Base-by-base conservation (phyloP, 2,113 vertebrate genomes). In the Phylloscopus trochilus region DNA sequence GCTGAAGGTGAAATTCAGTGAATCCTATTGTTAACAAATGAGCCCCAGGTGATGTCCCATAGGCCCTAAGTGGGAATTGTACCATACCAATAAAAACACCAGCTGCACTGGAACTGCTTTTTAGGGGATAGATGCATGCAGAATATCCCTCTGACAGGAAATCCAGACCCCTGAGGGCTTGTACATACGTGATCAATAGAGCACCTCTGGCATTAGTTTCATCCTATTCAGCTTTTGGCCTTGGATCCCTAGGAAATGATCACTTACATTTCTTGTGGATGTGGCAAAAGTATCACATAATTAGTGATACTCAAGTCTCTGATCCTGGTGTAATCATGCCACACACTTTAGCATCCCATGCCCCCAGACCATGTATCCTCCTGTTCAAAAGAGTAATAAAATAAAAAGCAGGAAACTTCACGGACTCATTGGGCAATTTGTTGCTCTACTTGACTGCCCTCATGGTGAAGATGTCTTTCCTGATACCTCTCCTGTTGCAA, bases 1-100 rank as follows among this genome's bases (percentile, higher is more conserved):
- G 81, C 43, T 95, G 81, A 84, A 89, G 74, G 66, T 95, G 77
- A 75, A 94, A 73, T 80, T 80, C 86, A 66, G 58, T 88, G 72
- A 92, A 94, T 91, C 53, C 47, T 92, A 20, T 35, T 81, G 60
- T 84, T 89, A 91, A 91, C 66, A 91, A 93, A 92, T 70, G 81
- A 95, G 77, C 35, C 83, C 52, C 66, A 31, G 69, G 30, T 87
- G 87, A 75, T 22, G 26, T 73, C 72, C 68, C 83, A 67, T 13
- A 81, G 80, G 67, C 55, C 51, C 28, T 74, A 30, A 83, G 18
- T 52, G 49, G 68, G 59, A 92, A 89, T 37, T 66, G 39, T 43
- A 68, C 60, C 5, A 18, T 30, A 60, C 60, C 8, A 20, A 22
- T 83, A 84, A 92, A 84, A 73, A 27, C 1, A 66, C 35, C 3